phyloP scores from a whole-genome alignment of 2,797 vertebrate species.

The Pantherophis alleghaniensis region DNA sequence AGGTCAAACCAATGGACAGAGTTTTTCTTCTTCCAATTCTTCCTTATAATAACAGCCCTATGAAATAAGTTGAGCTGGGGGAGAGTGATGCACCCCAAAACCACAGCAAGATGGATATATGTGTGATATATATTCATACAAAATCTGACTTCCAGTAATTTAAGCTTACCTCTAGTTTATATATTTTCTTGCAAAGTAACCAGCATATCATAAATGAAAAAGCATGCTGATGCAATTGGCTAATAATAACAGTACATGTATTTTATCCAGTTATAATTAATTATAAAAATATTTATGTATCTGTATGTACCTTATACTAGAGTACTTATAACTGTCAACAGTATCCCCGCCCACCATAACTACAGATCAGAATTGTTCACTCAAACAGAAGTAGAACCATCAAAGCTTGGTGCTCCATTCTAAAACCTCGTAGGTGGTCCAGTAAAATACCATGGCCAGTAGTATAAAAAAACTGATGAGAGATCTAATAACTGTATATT shows the following conservation, averaged over 20 bases:
- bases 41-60: not conserved
- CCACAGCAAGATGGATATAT: not conserved
- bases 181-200: not conserved
- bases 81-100: not conserved
- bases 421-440: not conserved
- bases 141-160: not conserved
- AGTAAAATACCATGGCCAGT: not conserved
- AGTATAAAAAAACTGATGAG: not conserved
- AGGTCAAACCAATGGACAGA: not conserved
- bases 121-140: not conserved
- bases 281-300: not conserved
- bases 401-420: not conserved
- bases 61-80: not conserved
- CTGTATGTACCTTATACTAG: not conserved
- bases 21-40: not conserved
- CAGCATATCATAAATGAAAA: not conserved
- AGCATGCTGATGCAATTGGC: not conserved
- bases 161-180: not conserved
- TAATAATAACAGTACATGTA: not conserved
- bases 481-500: not conserved
- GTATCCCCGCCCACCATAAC: not conserved
- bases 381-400: not conserved
- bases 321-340: not conserved
- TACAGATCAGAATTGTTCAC: not conserved
- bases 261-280: not conserved